These are phyloP conservation scores for Delphinapterus leucas DNA, from an alignment of 2,113 vertebrate genomes.

Conservation along the genomic window DNA sequence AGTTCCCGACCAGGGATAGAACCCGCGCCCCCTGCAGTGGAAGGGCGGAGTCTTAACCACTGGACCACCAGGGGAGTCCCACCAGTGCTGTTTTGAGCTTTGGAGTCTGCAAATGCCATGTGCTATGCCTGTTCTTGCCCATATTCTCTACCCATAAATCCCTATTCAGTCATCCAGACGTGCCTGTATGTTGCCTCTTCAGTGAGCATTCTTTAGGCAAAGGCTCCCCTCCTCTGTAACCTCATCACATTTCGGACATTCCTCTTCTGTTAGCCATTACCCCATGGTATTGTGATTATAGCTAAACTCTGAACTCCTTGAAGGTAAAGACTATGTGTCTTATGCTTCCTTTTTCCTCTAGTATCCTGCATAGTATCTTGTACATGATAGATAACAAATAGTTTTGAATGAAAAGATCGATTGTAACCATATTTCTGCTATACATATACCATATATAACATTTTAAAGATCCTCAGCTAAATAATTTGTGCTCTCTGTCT, in stretches of 20 bases:
- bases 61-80: no score
- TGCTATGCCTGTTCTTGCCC: background rate
- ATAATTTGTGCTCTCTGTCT: constrained; percentile 15
- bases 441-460: background rate
- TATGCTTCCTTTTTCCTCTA: background rate
- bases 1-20: no score
- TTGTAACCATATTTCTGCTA: background rate
- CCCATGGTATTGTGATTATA: background rate
- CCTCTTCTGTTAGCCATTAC: background rate
- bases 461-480: background rate
- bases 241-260: background rate
- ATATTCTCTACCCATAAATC: background rate
- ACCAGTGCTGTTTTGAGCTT: background rate
- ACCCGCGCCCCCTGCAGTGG: no score
- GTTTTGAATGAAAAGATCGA: background rate
- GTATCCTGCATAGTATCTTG: background rate
- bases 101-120: background rate
- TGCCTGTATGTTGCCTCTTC: background rate
- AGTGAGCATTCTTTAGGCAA: background rate
- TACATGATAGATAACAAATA: background rate
- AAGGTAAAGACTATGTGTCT: background rate
- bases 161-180: background rate
- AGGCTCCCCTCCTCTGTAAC: background rate
- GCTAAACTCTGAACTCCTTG: background rate
- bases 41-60: no score